Base-by-base conservation (phyloP, 92 coral and sea anemone genomes). In the Epizoanthus ramosus region DNA sequence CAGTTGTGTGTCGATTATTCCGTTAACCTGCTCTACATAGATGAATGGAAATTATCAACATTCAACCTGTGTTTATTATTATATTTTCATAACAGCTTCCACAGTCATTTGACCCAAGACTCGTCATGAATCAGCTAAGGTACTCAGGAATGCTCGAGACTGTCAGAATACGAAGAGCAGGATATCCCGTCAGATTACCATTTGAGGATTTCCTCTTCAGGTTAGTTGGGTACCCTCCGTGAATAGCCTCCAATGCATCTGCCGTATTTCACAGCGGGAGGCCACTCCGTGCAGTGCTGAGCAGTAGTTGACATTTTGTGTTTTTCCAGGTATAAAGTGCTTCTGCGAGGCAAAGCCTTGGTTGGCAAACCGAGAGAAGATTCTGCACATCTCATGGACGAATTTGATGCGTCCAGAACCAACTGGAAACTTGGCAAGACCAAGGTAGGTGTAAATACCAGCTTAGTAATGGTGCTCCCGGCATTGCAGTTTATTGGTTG, bases 71-170 rank as follows among this genome's bases (percentile, higher is more conserved):
- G 13, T 31, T 54, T 4, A 33, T 24, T 33, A 16, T 15, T 16
- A 13, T 19, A 0, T 18, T 39, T 65, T 10, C 28, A 54, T 74
- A 59, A 0, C 52, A 96, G 99, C 88, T 89, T 57, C 94, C 99
- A 0, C 90, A 94, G 75, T 81, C 85, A 18, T 96, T 96, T 77
- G 97, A 94, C 66, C 98, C 99, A 5, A 86, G 81, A 74, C 83
- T 96, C 17, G 99, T 96, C 80, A 91, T 92, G 31, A 90, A 86
- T 84, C 99, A 96, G 85, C 82, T 96, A 53, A 85, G 99, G 43
- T 96, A 96, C 79, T 96, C 99, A 22, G 99, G 99, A 21, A 96
- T 96, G 99, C 83, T 96, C 75, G 99, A 96, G 80, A 96, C 99
- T 15, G 99, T 96, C 9, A 81, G 94, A 71, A 96, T 96, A 17